Evolutionary conservation across 1,140 invertebrate species (phyloP).

Genomic region (Drosophila mojavensis): DNA sequence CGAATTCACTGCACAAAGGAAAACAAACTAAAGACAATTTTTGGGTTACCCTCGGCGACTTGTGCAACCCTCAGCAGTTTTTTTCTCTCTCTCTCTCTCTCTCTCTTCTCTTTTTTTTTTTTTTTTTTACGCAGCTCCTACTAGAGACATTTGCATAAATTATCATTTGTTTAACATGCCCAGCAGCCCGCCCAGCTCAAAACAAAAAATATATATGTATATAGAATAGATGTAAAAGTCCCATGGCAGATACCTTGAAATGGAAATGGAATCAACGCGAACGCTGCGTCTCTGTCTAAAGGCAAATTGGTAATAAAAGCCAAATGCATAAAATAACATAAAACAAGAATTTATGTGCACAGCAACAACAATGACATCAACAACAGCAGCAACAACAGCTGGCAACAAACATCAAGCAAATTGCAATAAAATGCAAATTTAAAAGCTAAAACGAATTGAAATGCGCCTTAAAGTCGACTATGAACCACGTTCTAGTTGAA

Average conservation of each 20-base stretch:
- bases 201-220: conserved; percentile 17
- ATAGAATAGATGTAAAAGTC: conserved; percentile 8
- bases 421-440: conserved; percentile 81
- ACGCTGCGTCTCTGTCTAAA: conserved; percentile 25
- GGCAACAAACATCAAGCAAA: conserved; percentile 71
- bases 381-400: conserved; percentile 9
- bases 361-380: conserved; percentile 16
- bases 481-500: conserved; percentile 35
- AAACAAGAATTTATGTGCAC: conserved; percentile 74
- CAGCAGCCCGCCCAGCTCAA: conserved; percentile 3
- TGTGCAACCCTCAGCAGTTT: conserved; percentile 74
- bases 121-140: conserved; percentile 39
- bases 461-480: conserved; percentile 62
- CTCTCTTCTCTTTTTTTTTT: conserved; percentile 10
- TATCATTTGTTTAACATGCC: conserved; percentile 76
- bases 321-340: conserved; percentile 81
- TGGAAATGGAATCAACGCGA: conserved; percentile 41
- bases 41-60: conserved; percentile 26
- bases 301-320: conserved; percentile 72
- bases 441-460: conserved; percentile 51
- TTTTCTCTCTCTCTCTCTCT: background rate
- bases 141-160: conserved; percentile 81
- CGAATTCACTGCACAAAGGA: conserved; percentile 18
- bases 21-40: conserved; percentile 61
- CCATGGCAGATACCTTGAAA: conserved; percentile 47